Conservation (phyloP, 2,888 invertebrate species). For the Malthinus flaveolus region DNA sequence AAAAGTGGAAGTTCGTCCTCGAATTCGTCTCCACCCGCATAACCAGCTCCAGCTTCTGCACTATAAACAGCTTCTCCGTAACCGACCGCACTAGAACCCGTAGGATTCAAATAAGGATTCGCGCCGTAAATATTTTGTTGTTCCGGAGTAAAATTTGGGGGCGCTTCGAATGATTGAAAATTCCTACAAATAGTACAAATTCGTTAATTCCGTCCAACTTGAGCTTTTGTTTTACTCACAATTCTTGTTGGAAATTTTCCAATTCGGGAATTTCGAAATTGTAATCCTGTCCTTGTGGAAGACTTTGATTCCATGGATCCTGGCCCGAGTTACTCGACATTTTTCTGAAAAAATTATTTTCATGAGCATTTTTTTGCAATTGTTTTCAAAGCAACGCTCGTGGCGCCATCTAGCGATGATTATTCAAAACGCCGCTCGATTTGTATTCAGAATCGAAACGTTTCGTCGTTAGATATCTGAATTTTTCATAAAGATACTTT, state of each 20-base stretch:
- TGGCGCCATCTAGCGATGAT: no score
- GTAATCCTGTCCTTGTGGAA: conserved; percentile 33
- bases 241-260: conserved; percentile 40
- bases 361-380: no score
- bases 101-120: conserved; percentile 38
- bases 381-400: no score
- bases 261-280: conserved; percentile 43
- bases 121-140: conserved; percentile 34
- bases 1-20: conserved; percentile 39
- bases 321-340: conserved; percentile 32
- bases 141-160: conserved; percentile 6
- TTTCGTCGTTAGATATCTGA: no score
- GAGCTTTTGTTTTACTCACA: conserved; percentile 35
- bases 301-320: conserved; percentile 35
- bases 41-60: conserved; percentile 16
- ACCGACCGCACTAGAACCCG: conserved; percentile 10
- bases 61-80: conserved; percentile 11
- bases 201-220: not conserved
- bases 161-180: conserved; percentile 41
- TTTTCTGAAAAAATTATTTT: not conserved
- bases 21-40: conserved; percentile 28
- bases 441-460: no score
- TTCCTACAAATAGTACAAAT: conserved; percentile 34
- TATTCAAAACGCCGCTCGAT: no score
- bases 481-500: no score